Conservation (phyloP, 2,888 invertebrate genomes). For the Malachius bipustulatus region DNA sequence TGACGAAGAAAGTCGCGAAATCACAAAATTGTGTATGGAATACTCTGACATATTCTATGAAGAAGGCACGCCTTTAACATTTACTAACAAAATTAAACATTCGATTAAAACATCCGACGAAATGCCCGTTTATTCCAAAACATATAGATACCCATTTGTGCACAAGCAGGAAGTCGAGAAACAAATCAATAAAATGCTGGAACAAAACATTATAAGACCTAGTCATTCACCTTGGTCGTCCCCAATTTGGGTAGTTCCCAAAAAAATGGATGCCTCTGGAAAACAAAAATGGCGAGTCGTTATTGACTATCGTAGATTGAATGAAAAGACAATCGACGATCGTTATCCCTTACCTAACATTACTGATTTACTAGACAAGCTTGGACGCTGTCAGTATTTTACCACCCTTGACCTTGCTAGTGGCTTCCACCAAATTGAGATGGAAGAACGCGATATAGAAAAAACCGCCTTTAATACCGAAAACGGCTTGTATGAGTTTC, state of each 20-base stretch:
- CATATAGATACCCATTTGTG: background rate
- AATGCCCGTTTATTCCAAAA: background rate
- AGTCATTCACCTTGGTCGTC: background rate
- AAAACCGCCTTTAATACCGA: background rate
- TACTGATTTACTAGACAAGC: background rate
- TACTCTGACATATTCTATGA: slow-evolving; percentile 1
- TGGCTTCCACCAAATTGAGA: background rate
- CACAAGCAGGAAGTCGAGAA: background rate
- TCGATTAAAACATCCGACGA: background rate
- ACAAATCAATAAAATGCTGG: background rate
- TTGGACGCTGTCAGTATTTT: background rate
- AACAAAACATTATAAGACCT: background rate
- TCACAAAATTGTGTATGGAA: too few species aligned
- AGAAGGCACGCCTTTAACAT: background rate
- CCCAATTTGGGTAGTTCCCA: background rate
- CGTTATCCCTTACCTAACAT: background rate
- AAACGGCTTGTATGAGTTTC: background rate
- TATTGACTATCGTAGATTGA: background rate
- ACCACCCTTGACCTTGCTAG: background rate
- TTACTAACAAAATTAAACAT: background rate
- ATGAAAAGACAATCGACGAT: slow-evolving; percentile 1
- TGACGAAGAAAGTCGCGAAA: too few species aligned
- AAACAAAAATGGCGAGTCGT: background rate
- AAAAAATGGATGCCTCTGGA: background rate
- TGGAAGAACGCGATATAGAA: background rate